Percentiles rank a stretch among this genome's conserved stretches.
Conservation (phyloP, 2,888 invertebrate genomes). For the Synergus laeviventris region DNA sequence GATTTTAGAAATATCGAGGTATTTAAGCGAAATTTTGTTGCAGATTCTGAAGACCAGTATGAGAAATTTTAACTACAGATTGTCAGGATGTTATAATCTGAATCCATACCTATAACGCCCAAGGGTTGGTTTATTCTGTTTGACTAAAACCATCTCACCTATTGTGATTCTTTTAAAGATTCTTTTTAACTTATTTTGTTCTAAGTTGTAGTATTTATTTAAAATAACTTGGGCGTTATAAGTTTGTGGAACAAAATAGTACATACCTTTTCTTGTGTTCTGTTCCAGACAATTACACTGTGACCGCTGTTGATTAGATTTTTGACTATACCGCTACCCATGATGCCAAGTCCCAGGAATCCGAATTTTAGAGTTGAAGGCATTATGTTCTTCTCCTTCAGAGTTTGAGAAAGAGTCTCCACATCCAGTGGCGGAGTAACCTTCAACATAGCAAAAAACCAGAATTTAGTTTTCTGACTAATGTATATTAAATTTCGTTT, state of each 20-base stretch:
- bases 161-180: background rate
- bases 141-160: background rate
- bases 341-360: constrained; percentile 95
- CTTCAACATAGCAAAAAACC: constrained; percentile 69
- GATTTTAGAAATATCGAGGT: background rate
- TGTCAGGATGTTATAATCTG: background rate
- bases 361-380: constrained; percentile 93
- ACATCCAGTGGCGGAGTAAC: constrained; percentile 87
- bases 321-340: constrained; percentile 96
- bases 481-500: too few relatives aligned
- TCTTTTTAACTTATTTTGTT: background rate
- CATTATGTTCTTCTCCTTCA: constrained; percentile 90
- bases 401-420: constrained; percentile 85
- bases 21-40: background rate
- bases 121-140: background rate
- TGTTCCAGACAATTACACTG: constrained; percentile 95
- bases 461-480: constrained; percentile 2
- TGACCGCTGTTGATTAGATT: constrained; percentile 96
- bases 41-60: background rate
- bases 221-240: constrained; percentile 1
- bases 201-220: background rate
- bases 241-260: constrained; percentile 42
- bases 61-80: background rate
- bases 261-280: constrained; percentile 92
- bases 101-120: background rate